phyloP scores from a whole-genome alignment of 2,797 vertebrate species.

The Myotis daubentonii region DNA sequence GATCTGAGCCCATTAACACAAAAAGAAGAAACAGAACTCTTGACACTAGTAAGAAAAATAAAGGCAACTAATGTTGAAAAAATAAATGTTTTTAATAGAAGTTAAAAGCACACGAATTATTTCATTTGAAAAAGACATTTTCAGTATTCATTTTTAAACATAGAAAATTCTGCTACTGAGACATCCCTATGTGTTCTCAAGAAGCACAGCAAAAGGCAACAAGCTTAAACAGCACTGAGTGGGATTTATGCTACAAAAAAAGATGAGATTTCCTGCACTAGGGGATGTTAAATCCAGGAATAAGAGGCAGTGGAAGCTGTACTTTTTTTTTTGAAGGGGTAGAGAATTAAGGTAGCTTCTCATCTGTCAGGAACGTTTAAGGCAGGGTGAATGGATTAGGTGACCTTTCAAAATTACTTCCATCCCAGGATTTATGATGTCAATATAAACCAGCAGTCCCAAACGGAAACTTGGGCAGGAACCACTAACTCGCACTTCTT shows the following conservation, averaged over 20 bases:
- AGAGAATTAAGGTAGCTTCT: slow-evolving; percentile 71
- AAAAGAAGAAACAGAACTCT: background rate
- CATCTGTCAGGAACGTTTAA: slow-evolving; percentile 78
- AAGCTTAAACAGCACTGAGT: slow-evolving; percentile 67
- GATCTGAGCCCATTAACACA: background rate
- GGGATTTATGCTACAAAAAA: slow-evolving; percentile 69
- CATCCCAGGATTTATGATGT: slow-evolving; percentile 74
- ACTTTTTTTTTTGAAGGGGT: slow-evolving; percentile 68
- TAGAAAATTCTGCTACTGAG: slow-evolving; percentile 63
- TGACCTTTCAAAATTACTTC: slow-evolving; percentile 79
- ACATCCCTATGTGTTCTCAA: slow-evolving; percentile 54
- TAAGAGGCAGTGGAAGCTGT: slow-evolving; percentile 64
- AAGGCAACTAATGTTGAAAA: slow-evolving; percentile 37
- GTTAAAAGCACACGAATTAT: background rate
- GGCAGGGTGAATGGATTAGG: slow-evolving; percentile 73
- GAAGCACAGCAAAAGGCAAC: slow-evolving; percentile 57
- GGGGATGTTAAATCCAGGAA: slow-evolving; percentile 72
- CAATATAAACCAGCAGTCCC: slow-evolving; percentile 62
- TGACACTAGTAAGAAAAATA: background rate
- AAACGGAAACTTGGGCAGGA: slow-evolving; percentile 34
- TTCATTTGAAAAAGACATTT: slow-evolving; percentile 12
- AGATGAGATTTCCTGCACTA: slow-evolving; percentile 66
- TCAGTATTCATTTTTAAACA: slow-evolving; percentile 20
- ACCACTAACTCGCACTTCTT: background rate
- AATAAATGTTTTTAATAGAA: background rate